Percentiles rank a stretch among this genome's conserved stretches.
phyloP scores from a whole-genome alignment of 2,113 vertebrate species.

The Eira barbara region DNA sequence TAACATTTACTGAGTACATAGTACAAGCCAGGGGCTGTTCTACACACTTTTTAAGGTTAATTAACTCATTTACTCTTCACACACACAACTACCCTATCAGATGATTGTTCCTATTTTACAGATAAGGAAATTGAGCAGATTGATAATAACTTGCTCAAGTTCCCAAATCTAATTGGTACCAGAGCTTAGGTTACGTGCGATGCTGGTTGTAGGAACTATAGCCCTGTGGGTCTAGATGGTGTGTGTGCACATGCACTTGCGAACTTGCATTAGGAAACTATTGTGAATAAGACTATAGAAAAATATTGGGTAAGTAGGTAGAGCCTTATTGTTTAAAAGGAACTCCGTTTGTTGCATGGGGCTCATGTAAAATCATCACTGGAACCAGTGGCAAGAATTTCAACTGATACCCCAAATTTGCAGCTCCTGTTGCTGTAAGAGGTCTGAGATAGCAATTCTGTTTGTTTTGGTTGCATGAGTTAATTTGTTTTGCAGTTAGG shows the following conservation, averaged over 20 bases:
- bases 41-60: background rate
- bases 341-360: background rate
- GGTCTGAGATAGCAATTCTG: background rate
- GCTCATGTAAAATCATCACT: background rate
- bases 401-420: background rate
- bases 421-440: background rate
- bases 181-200: background rate
- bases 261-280: background rate
- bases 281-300: background rate
- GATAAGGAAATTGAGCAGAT: background rate
- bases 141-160: background rate
- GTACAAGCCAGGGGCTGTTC: background rate
- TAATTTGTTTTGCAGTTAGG: background rate
- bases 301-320: background rate
- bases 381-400: slow-evolving; percentile 15
- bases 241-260: background rate
- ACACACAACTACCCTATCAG: background rate
- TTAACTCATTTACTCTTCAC: slow-evolving; percentile 16
- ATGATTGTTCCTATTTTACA: background rate
- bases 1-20: background rate
- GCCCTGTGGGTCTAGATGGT: background rate
- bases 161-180: background rate
- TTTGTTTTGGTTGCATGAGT: background rate
- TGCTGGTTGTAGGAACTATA: background rate
- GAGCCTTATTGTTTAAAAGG: background rate